phyloP scores from a whole-genome alignment of 1,140 invertebrate genomes.

The Trypoxylus dichotomus region DNA sequence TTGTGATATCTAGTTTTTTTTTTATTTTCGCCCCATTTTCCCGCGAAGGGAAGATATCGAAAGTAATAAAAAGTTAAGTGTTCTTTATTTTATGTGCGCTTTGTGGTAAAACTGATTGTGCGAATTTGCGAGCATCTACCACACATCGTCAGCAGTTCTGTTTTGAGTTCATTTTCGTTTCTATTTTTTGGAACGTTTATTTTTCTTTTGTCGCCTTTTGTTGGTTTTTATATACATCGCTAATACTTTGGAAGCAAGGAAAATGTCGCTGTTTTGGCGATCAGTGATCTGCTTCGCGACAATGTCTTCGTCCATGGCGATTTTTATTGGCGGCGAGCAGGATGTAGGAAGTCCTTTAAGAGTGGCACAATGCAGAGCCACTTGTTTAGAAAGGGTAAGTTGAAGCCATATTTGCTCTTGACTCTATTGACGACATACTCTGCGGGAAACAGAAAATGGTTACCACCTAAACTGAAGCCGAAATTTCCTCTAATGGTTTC shows the following conservation, averaged over 20 bases:
- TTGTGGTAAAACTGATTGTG: neutral
- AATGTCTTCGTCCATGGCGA: slow-evolving; percentile 43
- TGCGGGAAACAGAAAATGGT: neutral
- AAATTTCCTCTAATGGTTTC: no score
- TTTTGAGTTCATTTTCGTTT: neutral
- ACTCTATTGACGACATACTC: neutral
- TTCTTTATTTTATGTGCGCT: slow-evolving; percentile 14
- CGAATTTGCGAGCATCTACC: neutral
- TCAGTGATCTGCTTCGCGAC: slow-evolving; percentile 42
- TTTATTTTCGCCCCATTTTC: neutral
- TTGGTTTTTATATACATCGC: neutral
- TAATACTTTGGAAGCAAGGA: neutral
- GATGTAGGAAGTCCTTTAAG: slow-evolving; percentile 67
- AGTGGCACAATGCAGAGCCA: slow-evolving; percentile 67
- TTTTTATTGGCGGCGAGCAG: slow-evolving; percentile 55
- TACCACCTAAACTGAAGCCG: neutral
- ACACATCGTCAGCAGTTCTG: neutral
- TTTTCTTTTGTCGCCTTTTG: slow-evolving; percentile 32
- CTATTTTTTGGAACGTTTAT: slow-evolving; percentile 24
- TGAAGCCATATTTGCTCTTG: slow-evolving; percentile 9
- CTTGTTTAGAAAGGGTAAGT: slow-evolving; percentile 68
- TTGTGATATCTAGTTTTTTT: slow-evolving; percentile 16
- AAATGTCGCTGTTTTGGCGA: slow-evolving; percentile 43
- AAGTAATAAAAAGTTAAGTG: neutral
- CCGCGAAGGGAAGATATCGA: neutral